These are phyloP conservation scores for Beroe forskalii DNA, from an alignment of 37 sponge, comb jelly and placozoan species.

Conservation along the genomic window DNA sequence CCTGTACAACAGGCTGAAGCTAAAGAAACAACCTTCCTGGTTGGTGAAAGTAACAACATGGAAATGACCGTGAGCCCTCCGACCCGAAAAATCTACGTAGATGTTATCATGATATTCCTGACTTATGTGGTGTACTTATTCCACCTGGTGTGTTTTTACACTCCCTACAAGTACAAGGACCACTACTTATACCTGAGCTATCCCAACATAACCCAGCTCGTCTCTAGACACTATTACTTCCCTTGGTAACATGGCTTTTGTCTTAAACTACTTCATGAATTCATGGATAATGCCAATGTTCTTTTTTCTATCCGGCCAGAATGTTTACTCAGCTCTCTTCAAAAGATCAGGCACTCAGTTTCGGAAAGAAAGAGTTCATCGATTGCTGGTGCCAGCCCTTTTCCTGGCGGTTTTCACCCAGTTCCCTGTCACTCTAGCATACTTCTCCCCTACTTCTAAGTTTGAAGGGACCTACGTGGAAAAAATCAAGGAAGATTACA, in stretches of 20 bases:
- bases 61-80: no score
- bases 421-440: neutral
- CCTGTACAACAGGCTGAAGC: no score
- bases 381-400: neutral
- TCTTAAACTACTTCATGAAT: neutral
- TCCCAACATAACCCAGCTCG: neutral
- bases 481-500: neutral
- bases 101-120: conserved; percentile 15
- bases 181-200: neutral
- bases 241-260: neutral
- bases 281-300: conserved; percentile 8
- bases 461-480: neutral
- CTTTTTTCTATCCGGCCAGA: neutral
- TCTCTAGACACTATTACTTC: neutral
- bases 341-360: neutral
- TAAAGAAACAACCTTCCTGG: no score
- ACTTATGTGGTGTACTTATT: neutral
- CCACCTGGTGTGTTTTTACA: neutral
- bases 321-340: neutral
- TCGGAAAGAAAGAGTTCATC: neutral
- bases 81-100: neutral
- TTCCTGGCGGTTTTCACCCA: neutral
- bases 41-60: no score
- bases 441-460: neutral
- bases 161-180: neutral